phyloP scores from a whole-genome alignment of 2,888 invertebrate genomes.

The Athalia circularis region DNA sequence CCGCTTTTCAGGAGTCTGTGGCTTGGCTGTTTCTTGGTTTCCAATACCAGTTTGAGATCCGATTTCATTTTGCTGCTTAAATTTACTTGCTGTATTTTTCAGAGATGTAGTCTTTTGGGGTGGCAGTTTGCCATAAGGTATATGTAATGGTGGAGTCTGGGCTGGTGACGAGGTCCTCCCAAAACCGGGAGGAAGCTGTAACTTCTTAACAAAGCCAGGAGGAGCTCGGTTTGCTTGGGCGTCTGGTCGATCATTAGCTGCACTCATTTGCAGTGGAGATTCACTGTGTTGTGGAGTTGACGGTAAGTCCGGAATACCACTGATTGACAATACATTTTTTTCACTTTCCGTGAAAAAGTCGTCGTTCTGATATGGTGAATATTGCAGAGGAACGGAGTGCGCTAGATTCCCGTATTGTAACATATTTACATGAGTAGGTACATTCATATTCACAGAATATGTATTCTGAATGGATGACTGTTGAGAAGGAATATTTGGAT shows the following conservation, averaged over 20 bases:
- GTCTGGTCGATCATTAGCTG: not conserved
- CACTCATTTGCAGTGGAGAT: not conserved
- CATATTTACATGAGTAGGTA: not conserved
- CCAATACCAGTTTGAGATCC: not conserved
- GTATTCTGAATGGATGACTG: not conserved
- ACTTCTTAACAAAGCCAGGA: not conserved
- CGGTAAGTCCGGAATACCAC: not conserved
- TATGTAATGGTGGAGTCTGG: not conserved
- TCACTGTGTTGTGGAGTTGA: no score
- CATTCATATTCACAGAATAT: not conserved
- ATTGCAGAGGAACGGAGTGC: not conserved
- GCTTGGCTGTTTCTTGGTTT: not conserved
- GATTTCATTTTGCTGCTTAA: not conserved
- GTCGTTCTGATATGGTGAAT: slow-evolving; percentile 5
- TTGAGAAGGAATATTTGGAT: not conserved
- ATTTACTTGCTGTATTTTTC: not conserved
- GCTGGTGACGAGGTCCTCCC: not conserved
- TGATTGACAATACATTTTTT: not conserved
- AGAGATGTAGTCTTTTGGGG: not conserved
- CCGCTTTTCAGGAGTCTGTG: not conserved
- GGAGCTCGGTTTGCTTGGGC: no score
- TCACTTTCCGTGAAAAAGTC: not conserved
- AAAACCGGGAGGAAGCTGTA: slow-evolving; percentile 19
- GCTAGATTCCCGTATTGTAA: not conserved
- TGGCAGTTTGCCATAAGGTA: not conserved